Percentiles rank a stretch among this genome's conserved stretches.
Conservation (phyloP, 2,888 invertebrate genomes). For the Aleiodes leptofemur region DNA sequence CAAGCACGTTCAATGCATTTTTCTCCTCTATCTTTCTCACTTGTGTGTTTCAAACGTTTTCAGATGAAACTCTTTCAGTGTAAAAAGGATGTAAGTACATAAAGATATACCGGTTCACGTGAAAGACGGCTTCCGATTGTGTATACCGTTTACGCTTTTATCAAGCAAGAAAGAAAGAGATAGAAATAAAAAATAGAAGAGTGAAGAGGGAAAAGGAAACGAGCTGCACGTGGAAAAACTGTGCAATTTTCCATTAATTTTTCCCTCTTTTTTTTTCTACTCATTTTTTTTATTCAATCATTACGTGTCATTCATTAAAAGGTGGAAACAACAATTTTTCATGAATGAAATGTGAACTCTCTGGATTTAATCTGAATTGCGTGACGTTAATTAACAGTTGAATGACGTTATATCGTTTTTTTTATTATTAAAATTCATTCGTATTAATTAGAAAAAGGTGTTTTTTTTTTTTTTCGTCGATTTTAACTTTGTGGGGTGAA, state of each 20-base stretch:
- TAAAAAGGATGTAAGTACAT: constrained; percentile 41
- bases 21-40: constrained; percentile 46
- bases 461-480: no score
- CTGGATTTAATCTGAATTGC: no score
- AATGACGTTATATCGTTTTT: no score
- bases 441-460: no score
- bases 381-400: no score
- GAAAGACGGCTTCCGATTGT: constrained; percentile 48
- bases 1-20: constrained; percentile 51
- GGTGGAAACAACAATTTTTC: no score
- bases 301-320: no score
- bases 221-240: constrained; percentile 16
- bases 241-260: not conserved
- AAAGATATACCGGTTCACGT: constrained; percentile 56
- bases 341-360: no score
- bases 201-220: constrained; percentile 11
- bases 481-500: no score
- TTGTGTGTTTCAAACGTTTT: constrained; percentile 27
- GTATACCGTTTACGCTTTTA: constrained; percentile 26
- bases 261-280: not conserved
- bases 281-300: no score
- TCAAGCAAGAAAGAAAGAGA: constrained; percentile 21
- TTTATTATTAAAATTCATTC: no score
- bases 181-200: not conserved
- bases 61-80: constrained; percentile 21